These are phyloP conservation scores for Scaptomyza polygonia DNA, from an alignment of 2,888 invertebrate genomes.

Conservation along the genomic window DNA sequence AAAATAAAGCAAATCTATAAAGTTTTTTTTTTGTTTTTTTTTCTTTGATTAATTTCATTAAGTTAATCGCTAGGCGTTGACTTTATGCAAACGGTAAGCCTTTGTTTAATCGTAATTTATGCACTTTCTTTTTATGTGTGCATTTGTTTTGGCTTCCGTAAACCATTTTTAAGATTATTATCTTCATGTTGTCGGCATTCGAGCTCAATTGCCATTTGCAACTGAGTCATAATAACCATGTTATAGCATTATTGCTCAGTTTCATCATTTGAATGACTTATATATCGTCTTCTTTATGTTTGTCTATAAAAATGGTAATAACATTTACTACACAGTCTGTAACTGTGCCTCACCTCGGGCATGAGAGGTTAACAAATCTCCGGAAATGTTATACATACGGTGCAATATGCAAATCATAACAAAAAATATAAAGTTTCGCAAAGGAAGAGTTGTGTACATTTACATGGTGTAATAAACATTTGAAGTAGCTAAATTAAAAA, in stretches of 20 bases:
- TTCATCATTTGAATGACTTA: conserved; percentile 17
- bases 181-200: conserved; percentile 27
- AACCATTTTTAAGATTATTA: conserved; percentile 37
- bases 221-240: conserved; percentile 6
- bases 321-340: conserved; percentile 17
- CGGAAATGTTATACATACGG: conserved; percentile 3
- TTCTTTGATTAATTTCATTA: conserved; percentile 6
- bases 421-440: not conserved
- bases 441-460: not conserved
- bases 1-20: conserved; percentile 13
- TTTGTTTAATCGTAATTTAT: conserved; percentile 17
- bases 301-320: conserved; percentile 14
- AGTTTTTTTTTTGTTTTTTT: too few species aligned
- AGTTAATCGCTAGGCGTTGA: conserved; percentile 16
- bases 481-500: not conserved
- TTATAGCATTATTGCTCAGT: conserved; percentile 31
- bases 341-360: not conserved
- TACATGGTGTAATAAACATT: too few species aligned
- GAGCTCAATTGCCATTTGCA: conserved; percentile 8
- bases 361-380: conserved; percentile 1
- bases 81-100: conserved; percentile 21
- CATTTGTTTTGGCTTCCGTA: conserved; percentile 35
- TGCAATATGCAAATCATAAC: not conserved
- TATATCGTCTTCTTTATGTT: conserved; percentile 1
- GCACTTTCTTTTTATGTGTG: conserved; percentile 38